Percentiles rank a stretch among this genome's conserved stretches.
phyloP scores from a whole-genome alignment of 2,797 vertebrate species.

The Molothrus aeneus region DNA sequence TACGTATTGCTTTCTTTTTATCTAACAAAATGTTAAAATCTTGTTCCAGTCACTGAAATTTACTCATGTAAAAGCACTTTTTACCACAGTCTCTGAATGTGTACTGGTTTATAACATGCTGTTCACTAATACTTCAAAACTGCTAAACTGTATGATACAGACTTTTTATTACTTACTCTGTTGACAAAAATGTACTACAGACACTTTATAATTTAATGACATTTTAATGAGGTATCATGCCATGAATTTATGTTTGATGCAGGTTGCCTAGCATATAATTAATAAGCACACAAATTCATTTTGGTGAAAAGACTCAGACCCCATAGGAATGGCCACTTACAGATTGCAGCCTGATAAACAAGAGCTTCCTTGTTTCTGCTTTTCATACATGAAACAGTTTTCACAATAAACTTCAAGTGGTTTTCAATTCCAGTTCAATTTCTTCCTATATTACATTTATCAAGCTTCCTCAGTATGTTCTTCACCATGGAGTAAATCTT shows the following conservation, averaged over 20 bases:
- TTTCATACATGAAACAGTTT: not conserved
- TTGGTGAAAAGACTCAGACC: not conserved
- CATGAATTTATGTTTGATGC: not conserved
- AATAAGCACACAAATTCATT: not conserved
- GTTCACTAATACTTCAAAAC: not conserved
- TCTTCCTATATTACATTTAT: not conserved
- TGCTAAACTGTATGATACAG: not conserved
- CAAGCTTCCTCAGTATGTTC: not conserved
- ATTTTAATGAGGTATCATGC: slow-evolving; percentile 24
- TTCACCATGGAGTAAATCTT: not conserved
- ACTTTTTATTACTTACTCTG: slow-evolving; percentile 11
- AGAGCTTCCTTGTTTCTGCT: not conserved
- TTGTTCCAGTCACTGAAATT: not conserved
- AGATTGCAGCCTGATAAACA: not conserved
- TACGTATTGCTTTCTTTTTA: not conserved
- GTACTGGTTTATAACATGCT: not conserved
- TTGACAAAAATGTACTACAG: not conserved
- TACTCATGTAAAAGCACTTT: not conserved
- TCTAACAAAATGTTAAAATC: not conserved
- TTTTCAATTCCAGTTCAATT: not conserved
- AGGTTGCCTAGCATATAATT: not conserved
- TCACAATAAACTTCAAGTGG: not conserved
- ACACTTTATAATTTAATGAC: slow-evolving; percentile 10
- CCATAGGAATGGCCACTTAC: not conserved
- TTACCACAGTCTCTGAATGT: not conserved